These are phyloP conservation scores for Montipora sp. DNA, from an alignment of 64 coral and sea anemone genomes.

Conservation along the genomic window DNA sequence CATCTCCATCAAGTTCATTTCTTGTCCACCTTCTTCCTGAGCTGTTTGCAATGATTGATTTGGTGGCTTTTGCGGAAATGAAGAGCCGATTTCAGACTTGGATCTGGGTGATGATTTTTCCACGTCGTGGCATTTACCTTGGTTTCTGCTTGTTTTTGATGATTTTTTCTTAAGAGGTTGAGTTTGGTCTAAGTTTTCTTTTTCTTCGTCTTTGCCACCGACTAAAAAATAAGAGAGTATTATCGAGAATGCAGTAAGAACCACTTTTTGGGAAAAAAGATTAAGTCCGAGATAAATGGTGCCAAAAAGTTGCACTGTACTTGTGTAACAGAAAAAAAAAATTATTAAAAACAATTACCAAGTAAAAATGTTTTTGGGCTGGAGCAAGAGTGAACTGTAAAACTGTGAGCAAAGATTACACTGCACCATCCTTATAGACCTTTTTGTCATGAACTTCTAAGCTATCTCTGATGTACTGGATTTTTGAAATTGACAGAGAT, in stretches of 20 bases:
- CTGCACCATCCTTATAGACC: too few relatives aligned
- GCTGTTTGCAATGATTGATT: neutral
- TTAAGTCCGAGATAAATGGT: too few relatives aligned
- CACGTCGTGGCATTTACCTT: neutral
- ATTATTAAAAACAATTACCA: too few relatives aligned
- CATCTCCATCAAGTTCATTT: conserved; percentile 28
- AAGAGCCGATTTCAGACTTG: neutral
- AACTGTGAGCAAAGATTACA: too few relatives aligned
- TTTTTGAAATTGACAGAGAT: too few relatives aligned
- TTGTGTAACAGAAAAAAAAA: too few relatives aligned
- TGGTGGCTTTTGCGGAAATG: neutral
- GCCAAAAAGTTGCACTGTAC: too few relatives aligned
- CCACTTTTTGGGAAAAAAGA: too few relatives aligned
- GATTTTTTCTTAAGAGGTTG: conserved; percentile 2
- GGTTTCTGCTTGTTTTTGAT: conserved; percentile 12
- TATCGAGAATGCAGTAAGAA: neutral
- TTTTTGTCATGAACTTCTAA: too few relatives aligned
- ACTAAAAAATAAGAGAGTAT: neutral
- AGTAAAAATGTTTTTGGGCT: too few relatives aligned
- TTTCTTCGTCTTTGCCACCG: conserved; percentile 13
- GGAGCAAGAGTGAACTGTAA: too few relatives aligned
- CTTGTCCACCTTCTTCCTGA: neutral
- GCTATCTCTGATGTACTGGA: too few relatives aligned
- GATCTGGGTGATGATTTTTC: neutral
- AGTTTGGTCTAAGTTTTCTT: conserved; percentile 17